Evolutionary conservation across 1,140 invertebrate species (phyloP).

Genomic region (Macrosteles quadrilineatus): DNA sequence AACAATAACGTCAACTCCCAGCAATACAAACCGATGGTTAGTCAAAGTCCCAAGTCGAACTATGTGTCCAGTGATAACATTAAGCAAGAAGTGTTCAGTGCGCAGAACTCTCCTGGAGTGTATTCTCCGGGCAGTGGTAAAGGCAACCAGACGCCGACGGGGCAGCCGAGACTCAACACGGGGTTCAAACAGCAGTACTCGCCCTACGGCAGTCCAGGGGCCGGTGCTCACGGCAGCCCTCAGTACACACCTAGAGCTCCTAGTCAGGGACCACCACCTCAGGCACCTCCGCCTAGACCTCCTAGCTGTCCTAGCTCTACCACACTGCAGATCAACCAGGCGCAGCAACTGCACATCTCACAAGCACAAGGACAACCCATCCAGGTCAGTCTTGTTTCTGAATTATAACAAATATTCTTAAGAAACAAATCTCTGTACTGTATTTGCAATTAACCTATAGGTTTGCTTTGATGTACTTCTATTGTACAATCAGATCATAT

Average conservation of each 20-base stretch:
- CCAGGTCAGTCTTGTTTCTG: constrained; percentile 62
- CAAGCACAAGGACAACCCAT: constrained; percentile 73
- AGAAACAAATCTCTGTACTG: too few relatives aligned
- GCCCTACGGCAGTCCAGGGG: constrained; percentile 62
- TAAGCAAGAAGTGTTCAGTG: constrained; percentile 50
- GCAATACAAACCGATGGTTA: constrained; percentile 31
- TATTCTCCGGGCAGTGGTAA: constrained; percentile 47
- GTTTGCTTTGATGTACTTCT: too few relatives aligned
- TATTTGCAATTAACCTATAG: too few relatives aligned
- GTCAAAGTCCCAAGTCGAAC: constrained; percentile 16
- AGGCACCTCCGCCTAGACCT: constrained; percentile 10
- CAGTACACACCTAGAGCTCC: constrained; percentile 59
- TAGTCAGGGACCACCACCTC: constrained; percentile 37
- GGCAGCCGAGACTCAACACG: constrained; percentile 4
- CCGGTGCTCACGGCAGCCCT: constrained; percentile 59
- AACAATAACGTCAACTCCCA: constrained; percentile 50
- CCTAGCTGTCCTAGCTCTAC: constrained; percentile 36
- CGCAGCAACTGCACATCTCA: constrained; percentile 80
- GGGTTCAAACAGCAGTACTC: constrained; percentile 64
- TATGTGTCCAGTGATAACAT: constrained; percentile 42
- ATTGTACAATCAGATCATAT: too few relatives aligned
- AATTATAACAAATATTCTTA: too few relatives aligned
- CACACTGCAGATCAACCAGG: constrained; percentile 78
- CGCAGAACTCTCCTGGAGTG: constrained; percentile 37
- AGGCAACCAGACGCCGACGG: constrained; percentile 51